These are phyloP conservation scores for Eilema depressum DNA, from an alignment of 2,888 invertebrate genomes.

Conservation along the genomic window DNA sequence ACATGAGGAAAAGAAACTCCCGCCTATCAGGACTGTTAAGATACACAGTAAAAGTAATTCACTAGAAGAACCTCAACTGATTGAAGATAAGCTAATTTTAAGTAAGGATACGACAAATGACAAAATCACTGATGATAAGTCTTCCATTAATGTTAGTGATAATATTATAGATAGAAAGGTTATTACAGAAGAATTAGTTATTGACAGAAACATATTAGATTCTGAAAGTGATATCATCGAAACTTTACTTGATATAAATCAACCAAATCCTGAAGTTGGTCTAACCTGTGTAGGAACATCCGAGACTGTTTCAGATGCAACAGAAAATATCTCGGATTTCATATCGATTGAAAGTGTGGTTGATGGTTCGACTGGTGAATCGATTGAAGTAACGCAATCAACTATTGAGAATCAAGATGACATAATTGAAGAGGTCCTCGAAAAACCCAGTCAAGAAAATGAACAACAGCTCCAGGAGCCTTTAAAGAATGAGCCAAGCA, in stretches of 20 bases:
- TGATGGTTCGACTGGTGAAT: neutral
- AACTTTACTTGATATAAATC: conserved; percentile 5
- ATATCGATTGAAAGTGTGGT: neutral
- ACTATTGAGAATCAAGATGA: neutral
- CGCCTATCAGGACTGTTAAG: conserved; percentile 87
- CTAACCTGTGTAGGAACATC: neutral
- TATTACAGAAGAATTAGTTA: conserved; percentile 22
- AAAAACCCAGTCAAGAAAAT: neutral
- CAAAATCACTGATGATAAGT: conserved; percentile 64
- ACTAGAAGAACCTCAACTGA: conserved; percentile 62
- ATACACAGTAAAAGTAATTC: conserved; percentile 88
- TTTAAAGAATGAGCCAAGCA: conserved; percentile 10
- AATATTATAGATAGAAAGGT: conserved; percentile 39
- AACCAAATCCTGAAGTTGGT: neutral
- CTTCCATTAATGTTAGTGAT: conserved; percentile 58
- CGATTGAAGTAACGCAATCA: neutral
- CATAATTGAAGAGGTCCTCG: neutral
- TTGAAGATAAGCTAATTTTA: conserved; percentile 47
- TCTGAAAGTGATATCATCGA: conserved; percentile 12
- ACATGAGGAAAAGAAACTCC: conserved; percentile 90
- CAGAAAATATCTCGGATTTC: neutral
- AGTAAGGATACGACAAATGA: conserved; percentile 52
- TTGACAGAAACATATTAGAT: conserved; percentile 24
- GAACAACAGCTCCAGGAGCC: neutral
- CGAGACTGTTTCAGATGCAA: neutral